Evolutionary conservation across 2,888 invertebrate species (phyloP).

Genomic region (Ariolimax columbianus): DNA sequence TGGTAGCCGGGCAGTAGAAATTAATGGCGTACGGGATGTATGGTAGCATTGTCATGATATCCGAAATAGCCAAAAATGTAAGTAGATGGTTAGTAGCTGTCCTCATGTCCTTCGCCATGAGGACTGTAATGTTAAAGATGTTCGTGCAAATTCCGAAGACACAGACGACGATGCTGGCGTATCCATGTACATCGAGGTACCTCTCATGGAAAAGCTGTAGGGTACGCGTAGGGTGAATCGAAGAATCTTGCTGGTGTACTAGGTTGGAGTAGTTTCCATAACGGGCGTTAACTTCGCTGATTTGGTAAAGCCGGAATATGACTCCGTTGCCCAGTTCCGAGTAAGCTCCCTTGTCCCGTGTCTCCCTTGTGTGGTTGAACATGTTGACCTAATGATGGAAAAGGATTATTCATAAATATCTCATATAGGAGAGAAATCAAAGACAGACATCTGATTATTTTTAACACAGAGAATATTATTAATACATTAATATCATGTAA

Average conservation of each 20-base stretch:
- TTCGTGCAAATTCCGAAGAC: conserved; percentile 93
- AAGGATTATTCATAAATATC: neutral
- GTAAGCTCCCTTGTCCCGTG: neutral
- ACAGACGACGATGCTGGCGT: conserved; percentile 90
- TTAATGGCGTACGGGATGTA: conserved; percentile 94
- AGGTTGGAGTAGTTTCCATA: neutral
- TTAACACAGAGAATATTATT: no score
- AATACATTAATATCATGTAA: no score
- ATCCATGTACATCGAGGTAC: conserved; percentile 85
- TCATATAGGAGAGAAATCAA: neutral
- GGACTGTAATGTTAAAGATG: conserved; percentile 92
- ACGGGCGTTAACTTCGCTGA: neutral
- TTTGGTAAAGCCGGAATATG: neutral
- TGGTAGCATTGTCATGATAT: conserved; percentile 91
- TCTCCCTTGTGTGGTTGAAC: neutral
- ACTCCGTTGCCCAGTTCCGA: neutral
- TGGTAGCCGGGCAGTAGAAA: conserved; percentile 71
- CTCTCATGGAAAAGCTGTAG: conserved; percentile 58
- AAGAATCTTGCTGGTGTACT: neutral
- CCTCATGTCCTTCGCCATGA: conserved; percentile 88
- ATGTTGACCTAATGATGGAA: neutral
- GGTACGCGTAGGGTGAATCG: conserved; percentile 3
- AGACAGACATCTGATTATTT: neutral
- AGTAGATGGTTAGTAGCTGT: conserved; percentile 94
- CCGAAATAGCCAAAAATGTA: conserved; percentile 90